Conservation (phyloP, 2,113 vertebrate genomes). For the Actinemys pallida region DNA sequence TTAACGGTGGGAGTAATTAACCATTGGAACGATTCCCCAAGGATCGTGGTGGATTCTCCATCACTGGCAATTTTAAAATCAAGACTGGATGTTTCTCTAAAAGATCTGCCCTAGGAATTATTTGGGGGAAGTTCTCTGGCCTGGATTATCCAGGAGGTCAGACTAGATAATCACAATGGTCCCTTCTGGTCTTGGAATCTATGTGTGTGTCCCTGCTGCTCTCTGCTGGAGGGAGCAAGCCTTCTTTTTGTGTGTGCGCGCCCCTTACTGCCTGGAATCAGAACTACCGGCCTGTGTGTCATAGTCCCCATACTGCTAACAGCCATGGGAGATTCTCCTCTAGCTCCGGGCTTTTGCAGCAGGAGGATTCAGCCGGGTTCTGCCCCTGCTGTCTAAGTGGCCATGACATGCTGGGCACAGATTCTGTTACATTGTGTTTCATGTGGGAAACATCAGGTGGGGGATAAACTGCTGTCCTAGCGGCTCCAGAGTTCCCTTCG, state of each 20-base stretch:
- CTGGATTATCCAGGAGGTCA: background rate
- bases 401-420: background rate
- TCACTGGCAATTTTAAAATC: background rate
- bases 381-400: background rate
- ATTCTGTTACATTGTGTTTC: too few species aligned
- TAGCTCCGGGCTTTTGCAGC: background rate
- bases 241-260: fast-evolving
- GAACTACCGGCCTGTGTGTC: background rate
- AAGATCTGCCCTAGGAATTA: background rate
- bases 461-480: too few species aligned
- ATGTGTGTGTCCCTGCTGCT: background rate
- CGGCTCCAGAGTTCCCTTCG: too few species aligned
- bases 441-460: too few species aligned
- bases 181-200: background rate
- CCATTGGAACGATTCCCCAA: background rate
- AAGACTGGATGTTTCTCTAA: background rate
- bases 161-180: background rate
- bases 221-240: background rate
- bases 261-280: background rate
- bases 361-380: background rate
- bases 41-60: background rate
- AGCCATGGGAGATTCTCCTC: background rate
- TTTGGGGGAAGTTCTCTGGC: background rate
- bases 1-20: background rate
- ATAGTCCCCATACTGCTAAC: background rate